Conservation (phyloP, 2,113 vertebrate species). For the Osmerus mordax region DNA sequence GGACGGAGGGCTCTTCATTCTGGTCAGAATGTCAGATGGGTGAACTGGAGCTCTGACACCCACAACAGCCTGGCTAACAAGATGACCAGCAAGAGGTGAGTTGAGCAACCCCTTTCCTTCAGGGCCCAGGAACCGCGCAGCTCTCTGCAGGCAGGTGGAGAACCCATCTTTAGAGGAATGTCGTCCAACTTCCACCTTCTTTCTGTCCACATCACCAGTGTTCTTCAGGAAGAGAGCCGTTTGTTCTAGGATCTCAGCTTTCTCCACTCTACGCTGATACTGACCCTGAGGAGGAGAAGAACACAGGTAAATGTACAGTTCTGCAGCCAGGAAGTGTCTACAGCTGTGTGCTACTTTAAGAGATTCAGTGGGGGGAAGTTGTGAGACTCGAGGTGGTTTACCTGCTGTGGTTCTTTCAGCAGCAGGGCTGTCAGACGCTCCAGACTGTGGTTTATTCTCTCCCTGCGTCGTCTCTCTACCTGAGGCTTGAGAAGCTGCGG, state of each 20-base stretch:
- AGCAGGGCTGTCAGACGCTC: constrained; percentile 73
- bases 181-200: constrained; percentile 4
- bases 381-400: constrained; percentile 35
- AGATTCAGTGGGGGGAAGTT: not conserved
- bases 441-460: constrained; percentile 81
- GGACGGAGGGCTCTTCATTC: constrained; percentile 13
- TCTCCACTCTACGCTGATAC: constrained; percentile 72
- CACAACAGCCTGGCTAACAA: constrained; percentile 9
- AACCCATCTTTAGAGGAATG: constrained; percentile 59
- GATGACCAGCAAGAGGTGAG: constrained; percentile 5
- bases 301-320: not conserved
- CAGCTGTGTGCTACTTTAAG: not conserved
- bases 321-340: not conserved
- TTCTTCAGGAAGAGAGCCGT: constrained; percentile 55
- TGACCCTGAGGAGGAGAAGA: constrained; percentile 52
- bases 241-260: constrained; percentile 77
- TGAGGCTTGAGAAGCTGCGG: constrained; percentile 78
- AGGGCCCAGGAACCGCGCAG: constrained; percentile 55
- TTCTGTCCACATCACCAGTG: constrained; percentile 3
- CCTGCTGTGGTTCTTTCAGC: constrained; percentile 68
- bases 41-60: not conserved
- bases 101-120: constrained; percentile 44
- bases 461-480: constrained; percentile 77
- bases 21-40: constrained; percentile 10
- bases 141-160: constrained; percentile 61